Conservation (phyloP, 2,113 vertebrate species). For the Baryphthengus martii region DNA sequence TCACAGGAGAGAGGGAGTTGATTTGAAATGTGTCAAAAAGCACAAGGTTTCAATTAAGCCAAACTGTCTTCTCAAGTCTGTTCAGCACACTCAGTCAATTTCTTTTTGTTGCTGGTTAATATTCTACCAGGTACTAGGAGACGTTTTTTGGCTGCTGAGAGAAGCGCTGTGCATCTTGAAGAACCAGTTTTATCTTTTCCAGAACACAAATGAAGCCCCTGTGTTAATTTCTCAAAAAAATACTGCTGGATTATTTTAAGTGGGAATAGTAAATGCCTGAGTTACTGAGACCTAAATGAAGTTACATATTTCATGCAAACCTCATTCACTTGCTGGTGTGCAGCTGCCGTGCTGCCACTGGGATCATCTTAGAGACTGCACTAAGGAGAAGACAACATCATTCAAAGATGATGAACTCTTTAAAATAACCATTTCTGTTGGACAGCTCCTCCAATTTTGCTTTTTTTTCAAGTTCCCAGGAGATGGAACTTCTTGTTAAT, state of each 20-base stretch:
- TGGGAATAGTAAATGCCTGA: too few relatives aligned
- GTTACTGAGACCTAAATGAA: neutral
- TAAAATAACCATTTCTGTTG: neutral
- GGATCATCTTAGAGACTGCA: neutral
- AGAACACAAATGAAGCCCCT: neutral
- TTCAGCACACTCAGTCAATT: neutral
- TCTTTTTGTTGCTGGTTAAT: neutral
- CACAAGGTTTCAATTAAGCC: neutral
- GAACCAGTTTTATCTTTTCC: neutral
- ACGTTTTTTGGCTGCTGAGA: neutral
- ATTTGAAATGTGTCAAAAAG: neutral
- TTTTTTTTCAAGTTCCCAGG: neutral
- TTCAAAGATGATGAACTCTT: neutral
- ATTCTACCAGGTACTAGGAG: neutral
- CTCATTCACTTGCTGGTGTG: neutral
- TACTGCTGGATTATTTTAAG: neutral
- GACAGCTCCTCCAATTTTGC: neutral
- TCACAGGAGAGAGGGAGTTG: neutral
- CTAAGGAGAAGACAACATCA: neutral
- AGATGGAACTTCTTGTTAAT: neutral
- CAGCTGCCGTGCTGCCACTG: neutral
- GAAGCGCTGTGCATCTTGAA: neutral
- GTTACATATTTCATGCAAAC: neutral
- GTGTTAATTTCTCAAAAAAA: neutral
- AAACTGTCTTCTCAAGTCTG: neutral